Conservation (phyloP, 2,797 vertebrate genomes). For the Loriculus beryllinus region DNA sequence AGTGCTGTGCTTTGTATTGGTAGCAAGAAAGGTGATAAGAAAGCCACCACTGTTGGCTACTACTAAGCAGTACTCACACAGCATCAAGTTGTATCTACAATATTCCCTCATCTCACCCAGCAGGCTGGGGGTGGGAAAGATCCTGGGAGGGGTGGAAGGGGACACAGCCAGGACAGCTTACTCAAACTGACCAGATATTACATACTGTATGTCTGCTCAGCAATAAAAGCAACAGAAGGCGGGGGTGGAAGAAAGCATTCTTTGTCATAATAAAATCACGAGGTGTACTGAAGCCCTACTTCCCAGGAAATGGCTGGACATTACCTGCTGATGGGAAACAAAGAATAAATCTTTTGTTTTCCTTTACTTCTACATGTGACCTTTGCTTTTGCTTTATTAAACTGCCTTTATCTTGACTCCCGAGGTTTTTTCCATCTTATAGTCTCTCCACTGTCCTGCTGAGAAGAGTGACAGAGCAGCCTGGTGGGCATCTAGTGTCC, state of each 20-base stretch:
- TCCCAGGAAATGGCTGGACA: neutral
- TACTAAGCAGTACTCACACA: neutral
- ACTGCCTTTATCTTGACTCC: neutral
- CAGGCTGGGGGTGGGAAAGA: neutral
- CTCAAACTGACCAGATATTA: neutral
- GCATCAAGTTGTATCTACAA: neutral
- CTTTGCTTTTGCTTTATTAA: neutral
- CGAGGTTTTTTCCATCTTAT: neutral
- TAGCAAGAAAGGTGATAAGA: neutral
- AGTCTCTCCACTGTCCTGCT: neutral
- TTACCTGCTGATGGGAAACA: neutral
- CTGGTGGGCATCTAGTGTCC: neutral
- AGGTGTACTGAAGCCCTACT: neutral
- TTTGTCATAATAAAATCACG: rapidly evolving
- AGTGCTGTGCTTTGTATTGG: neutral
- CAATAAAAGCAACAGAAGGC: neutral
- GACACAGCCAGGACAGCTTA: neutral
- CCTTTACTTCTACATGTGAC: neutral
- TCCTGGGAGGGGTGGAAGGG: neutral
- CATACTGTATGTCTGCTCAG: neutral
- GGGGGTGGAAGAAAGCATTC: neutral
- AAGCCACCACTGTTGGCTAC: neutral
- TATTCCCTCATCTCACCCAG: neutral
- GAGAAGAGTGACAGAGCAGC: neutral
- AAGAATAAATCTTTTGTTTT: neutral